These are phyloP conservation scores for Babyrousa celebensis DNA, from an alignment of 2,797 vertebrate species.

Conservation along the genomic window DNA sequence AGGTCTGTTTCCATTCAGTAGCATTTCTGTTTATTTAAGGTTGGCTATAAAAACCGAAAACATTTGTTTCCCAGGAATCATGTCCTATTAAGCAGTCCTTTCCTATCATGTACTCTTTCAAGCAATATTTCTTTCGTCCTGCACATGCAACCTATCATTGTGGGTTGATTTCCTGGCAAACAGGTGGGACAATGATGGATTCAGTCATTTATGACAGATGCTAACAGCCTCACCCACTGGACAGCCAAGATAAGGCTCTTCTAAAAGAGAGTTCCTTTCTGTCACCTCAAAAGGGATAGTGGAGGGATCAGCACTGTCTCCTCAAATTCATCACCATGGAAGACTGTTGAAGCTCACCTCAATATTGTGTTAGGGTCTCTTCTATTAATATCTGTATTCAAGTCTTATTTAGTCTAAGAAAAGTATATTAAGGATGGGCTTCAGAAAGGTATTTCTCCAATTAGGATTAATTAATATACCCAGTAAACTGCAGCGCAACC, in stretches of 20 bases:
- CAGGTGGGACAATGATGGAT: neutral
- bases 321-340: constrained; percentile 45
- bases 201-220: constrained; percentile 27
- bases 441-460: constrained; percentile 49
- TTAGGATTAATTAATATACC: constrained; percentile 39
- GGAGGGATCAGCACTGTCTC: neutral
- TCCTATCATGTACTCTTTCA: neutral
- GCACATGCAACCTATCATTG: neutral
- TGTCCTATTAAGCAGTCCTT: constrained; percentile 23
- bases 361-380: constrained; percentile 54
- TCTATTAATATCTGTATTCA: constrained; percentile 33
- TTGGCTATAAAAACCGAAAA: constrained; percentile 67
- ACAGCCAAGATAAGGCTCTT: constrained; percentile 62
- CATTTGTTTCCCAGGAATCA: constrained; percentile 42
- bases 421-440: constrained; percentile 36
- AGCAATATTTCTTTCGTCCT: constrained; percentile 36
- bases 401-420: constrained; percentile 57
- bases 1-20: constrained; percentile 65
- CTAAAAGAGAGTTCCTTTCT: constrained; percentile 65
- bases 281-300: constrained; percentile 38
- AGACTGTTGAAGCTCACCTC: constrained; percentile 54
- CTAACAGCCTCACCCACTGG: constrained; percentile 32
- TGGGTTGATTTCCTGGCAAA: constrained; percentile 64
- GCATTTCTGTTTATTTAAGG: constrained; percentile 69
- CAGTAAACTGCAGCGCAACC: constrained; percentile 36